These are phyloP conservation scores for Neoarius graeffei DNA, from an alignment of 2,113 vertebrate genomes.

Conservation along the genomic window DNA sequence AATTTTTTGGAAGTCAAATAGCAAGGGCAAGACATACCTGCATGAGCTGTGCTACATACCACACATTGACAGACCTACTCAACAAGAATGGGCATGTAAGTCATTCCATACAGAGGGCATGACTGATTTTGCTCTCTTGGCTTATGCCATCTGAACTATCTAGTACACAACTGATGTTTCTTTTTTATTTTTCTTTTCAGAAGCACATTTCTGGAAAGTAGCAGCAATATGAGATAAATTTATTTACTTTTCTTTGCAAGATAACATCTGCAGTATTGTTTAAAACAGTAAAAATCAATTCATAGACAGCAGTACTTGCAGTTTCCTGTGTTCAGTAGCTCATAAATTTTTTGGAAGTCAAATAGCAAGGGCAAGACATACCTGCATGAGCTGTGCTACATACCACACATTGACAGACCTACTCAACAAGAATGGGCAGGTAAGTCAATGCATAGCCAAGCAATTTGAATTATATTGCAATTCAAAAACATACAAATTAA, in stretches of 20 bases:
- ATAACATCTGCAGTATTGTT: neutral
- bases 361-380: neutral
- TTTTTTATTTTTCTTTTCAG: neutral
- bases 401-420: conserved; percentile 35
- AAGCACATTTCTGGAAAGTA: neutral
- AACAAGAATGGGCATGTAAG: neutral
- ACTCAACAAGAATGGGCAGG: neutral
- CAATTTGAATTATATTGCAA: neutral
- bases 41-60: conserved; percentile 10
- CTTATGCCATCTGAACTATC: neutral
- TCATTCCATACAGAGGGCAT: neutral
- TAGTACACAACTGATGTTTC: neutral
- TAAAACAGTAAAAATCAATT: neutral
- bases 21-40: neutral
- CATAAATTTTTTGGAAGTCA: neutral
- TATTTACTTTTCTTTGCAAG: neutral
- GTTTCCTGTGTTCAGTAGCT: neutral
- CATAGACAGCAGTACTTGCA: neutral
- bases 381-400: neutral
- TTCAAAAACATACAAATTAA: neutral
- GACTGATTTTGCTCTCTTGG: neutral
- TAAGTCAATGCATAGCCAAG: neutral
- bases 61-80: conserved; percentile 33
- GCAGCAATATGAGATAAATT: neutral
- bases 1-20: neutral